phyloP scores from a whole-genome alignment of 2,888 invertebrate genomes.

The Cactoblastis cactorum region DNA sequence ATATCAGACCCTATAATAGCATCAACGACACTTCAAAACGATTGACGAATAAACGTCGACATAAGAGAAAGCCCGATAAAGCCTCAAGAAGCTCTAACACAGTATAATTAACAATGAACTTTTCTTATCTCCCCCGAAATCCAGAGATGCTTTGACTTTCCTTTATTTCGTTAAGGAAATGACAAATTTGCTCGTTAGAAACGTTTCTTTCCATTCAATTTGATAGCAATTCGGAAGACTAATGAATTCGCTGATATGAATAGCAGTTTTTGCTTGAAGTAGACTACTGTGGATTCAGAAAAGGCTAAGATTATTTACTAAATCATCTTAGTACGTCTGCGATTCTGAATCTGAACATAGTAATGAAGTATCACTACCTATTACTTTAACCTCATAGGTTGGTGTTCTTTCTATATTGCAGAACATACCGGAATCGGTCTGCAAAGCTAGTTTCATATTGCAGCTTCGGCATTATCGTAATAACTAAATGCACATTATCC shows the following conservation, averaged over 20 bases:
- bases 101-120: slow-evolving; percentile 13
- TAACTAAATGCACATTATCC: not conserved
- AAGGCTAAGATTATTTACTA: not conserved
- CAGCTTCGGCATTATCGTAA: not conserved
- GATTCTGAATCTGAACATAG: too few species aligned
- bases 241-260: slow-evolving; percentile 5
- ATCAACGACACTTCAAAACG: not conserved
- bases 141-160: slow-evolving; percentile 7
- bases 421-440: too few species aligned
- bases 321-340: too few species aligned
- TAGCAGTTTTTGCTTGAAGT: not conserved
- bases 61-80: slow-evolving; percentile 1
- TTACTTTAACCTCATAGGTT: too few species aligned
- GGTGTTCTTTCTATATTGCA: too few species aligned
- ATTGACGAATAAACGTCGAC: not conserved
- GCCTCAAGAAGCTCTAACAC: slow-evolving; percentile 4
- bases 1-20: not conserved
- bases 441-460: not conserved
- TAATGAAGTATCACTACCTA: too few species aligned
- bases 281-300: not conserved
- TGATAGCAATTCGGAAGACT: not conserved
- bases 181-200: slow-evolving; percentile 10
- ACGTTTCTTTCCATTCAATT: slow-evolving; percentile 8
- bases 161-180: slow-evolving; percentile 8
- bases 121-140: slow-evolving; percentile 12